A percentile compares a stretch with the other conserved stretches of the same genome.
These are phyloP conservation scores for Trachymyrmex cornetzi DNA, from an alignment of 1,140 invertebrate genomes.

Conservation along the genomic window DNA sequence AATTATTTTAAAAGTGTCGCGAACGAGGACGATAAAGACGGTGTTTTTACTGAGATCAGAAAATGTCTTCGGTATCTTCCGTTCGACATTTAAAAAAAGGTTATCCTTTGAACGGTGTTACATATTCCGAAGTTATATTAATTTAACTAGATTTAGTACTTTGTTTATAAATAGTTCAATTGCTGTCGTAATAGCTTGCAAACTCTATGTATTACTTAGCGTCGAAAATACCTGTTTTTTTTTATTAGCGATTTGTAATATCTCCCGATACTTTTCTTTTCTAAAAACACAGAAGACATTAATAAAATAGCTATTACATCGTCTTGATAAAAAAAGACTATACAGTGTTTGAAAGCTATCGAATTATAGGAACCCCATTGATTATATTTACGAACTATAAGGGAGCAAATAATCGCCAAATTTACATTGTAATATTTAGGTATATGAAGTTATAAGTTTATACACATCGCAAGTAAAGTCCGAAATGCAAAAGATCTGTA, in stretches of 20 bases:
- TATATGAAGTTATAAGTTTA: slow-evolving; percentile 38
- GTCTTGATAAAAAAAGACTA: slow-evolving; percentile 53
- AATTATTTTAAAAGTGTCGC: slow-evolving; percentile 4
- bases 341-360: slow-evolving; percentile 69
- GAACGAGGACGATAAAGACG: slow-evolving; percentile 20
- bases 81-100: neutral
- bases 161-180: slow-evolving; percentile 28
- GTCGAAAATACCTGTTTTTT: slow-evolving; percentile 5
- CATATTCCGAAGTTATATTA: slow-evolving; percentile 15
- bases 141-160: slow-evolving; percentile 32
- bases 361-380: slow-evolving; percentile 75
- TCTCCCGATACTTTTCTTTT: neutral
- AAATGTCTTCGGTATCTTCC: slow-evolving; percentile 18
- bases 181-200: slow-evolving; percentile 20
- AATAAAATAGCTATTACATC: slow-evolving; percentile 61
- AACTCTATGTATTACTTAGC: neutral
- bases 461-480: slow-evolving; percentile 72
- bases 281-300: slow-evolving; percentile 27
- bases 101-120: slow-evolving; percentile 3
- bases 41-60: slow-evolving; percentile 47
- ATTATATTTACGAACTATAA: slow-evolving; percentile 65
- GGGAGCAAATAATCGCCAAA: slow-evolving; percentile 22
- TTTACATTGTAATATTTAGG: slow-evolving; percentile 62
- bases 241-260: neutral
- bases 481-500: slow-evolving; percentile 28